Conservation (phyloP, 2,888 invertebrate genomes). For the Cephus pygmeus region DNA sequence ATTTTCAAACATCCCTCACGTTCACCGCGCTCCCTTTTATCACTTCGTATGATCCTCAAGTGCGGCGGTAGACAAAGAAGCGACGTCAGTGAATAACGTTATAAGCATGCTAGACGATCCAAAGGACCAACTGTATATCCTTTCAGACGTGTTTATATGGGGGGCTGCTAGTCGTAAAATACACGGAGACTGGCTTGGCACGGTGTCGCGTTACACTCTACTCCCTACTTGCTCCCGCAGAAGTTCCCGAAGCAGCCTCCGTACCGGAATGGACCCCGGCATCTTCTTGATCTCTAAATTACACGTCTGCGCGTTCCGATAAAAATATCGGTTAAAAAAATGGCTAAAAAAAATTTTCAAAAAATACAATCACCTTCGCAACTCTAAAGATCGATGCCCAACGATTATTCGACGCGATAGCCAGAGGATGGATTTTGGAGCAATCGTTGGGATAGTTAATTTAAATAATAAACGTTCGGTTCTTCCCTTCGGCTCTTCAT, state of each 20-base stretch:
- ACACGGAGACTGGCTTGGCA: slow-evolving; percentile 18
- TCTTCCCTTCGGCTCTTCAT: slow-evolving; percentile 7
- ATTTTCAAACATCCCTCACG: neutral
- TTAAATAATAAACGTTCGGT: slow-evolving; percentile 16
- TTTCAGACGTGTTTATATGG: slow-evolving; percentile 32
- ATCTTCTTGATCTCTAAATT: neutral
- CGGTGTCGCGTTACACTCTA: slow-evolving; percentile 18
- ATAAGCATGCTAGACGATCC: slow-evolving; percentile 1
- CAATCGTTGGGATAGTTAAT: slow-evolving; percentile 8
- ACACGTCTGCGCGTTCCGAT: neutral
- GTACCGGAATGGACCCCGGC: neutral
- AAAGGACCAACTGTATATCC: slow-evolving; percentile 22
- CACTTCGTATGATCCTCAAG: slow-evolving; percentile 12
- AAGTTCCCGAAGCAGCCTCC: neutral
- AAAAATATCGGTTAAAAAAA: neutral
- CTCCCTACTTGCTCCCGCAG: slow-evolving; percentile 2
- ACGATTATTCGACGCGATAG: neutral
- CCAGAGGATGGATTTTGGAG: neutral
- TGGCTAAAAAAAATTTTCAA: neutral
- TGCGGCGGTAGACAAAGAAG: neutral
- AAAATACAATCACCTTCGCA: no score
- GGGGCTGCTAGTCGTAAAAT: slow-evolving; percentile 32
- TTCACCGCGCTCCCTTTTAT: slow-evolving; percentile 3
- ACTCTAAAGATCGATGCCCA: neutral
- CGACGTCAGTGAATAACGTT: neutral